Conservation (phyloP, 2,888 invertebrate genomes). For the Xestia xanthographa region DNA sequence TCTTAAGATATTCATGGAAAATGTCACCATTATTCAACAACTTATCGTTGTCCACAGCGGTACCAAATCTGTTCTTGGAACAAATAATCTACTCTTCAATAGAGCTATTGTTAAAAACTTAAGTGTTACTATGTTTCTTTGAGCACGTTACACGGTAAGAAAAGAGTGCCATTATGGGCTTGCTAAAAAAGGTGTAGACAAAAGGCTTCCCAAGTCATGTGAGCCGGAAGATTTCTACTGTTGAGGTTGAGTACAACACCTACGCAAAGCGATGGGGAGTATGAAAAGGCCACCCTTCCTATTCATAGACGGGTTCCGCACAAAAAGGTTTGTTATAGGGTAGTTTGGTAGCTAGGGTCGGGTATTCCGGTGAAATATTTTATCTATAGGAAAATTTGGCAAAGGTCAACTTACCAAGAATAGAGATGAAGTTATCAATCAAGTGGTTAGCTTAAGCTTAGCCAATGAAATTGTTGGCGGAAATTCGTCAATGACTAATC, state of each 20-base stretch:
- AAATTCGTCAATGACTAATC: constrained; percentile 19
- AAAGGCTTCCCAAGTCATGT: constrained; percentile 45
- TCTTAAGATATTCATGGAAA: constrained; percentile 34
- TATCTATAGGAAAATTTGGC: neutral
- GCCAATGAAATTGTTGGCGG: neutral
- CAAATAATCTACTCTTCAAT: constrained; percentile 23
- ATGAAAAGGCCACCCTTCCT: constrained; percentile 55
- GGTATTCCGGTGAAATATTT: neutral
- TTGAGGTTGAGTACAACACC: constrained; percentile 62
- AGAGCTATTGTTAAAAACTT: constrained; percentile 40
- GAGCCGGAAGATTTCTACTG: constrained; percentile 55
- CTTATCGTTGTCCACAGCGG: constrained; percentile 6
- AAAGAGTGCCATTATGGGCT: constrained; percentile 43
- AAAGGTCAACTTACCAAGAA: neutral
- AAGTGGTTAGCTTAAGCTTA: neutral
- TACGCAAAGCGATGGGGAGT: constrained; percentile 56
- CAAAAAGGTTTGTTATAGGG: constrained; percentile 48
- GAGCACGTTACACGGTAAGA: constrained; percentile 24
- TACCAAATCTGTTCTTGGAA: constrained; percentile 11
- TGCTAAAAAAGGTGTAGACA: constrained; percentile 51
- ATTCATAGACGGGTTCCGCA: constrained; percentile 53
- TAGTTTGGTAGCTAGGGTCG: neutral
- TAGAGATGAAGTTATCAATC: neutral
- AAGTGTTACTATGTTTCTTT: constrained; percentile 24
- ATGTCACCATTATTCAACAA: constrained; percentile 16